Evolutionary conservation across 2,113 vertebrate genomes (phyloP).

Genomic region (Vulpes ferrilata): DNA sequence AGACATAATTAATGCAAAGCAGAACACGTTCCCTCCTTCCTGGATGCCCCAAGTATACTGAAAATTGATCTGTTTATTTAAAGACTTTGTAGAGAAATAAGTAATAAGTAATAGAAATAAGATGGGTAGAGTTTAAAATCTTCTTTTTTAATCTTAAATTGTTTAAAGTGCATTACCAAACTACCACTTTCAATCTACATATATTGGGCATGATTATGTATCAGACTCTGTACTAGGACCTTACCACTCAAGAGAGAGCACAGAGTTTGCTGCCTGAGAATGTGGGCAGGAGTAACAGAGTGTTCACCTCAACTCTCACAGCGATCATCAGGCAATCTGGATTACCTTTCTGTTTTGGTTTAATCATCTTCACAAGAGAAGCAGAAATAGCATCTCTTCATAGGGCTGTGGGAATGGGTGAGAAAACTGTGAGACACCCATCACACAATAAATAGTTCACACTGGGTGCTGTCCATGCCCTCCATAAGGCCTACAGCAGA

Average conservation of each 20-base stretch:
- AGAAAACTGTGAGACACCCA: neutral
- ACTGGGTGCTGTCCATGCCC: neutral
- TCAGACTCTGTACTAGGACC: neutral
- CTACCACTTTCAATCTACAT: neutral
- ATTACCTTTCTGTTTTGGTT: neutral
- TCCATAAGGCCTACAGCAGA: neutral
- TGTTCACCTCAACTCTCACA: neutral
- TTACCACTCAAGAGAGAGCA: neutral
- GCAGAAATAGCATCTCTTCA: neutral
- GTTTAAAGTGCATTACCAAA: neutral
- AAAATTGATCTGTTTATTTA: neutral
- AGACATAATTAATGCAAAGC: neutral
- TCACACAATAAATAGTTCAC: neutral
- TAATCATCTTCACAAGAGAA: neutral
- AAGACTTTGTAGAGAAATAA: slow-evolving; percentile 10
- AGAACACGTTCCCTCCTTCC: neutral
- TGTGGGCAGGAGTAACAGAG: neutral
- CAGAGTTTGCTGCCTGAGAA: neutral
- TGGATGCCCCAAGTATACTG: neutral
- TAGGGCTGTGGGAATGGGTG: neutral
- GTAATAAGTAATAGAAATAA: neutral
- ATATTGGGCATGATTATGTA: neutral
- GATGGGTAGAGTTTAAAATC: neutral
- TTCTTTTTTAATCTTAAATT: neutral
- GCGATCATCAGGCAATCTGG: neutral